Percentiles rank a stretch among this genome's conserved stretches.
Conservation (phyloP, 2,888 invertebrate species). For the Ditula angustiorana region DNA sequence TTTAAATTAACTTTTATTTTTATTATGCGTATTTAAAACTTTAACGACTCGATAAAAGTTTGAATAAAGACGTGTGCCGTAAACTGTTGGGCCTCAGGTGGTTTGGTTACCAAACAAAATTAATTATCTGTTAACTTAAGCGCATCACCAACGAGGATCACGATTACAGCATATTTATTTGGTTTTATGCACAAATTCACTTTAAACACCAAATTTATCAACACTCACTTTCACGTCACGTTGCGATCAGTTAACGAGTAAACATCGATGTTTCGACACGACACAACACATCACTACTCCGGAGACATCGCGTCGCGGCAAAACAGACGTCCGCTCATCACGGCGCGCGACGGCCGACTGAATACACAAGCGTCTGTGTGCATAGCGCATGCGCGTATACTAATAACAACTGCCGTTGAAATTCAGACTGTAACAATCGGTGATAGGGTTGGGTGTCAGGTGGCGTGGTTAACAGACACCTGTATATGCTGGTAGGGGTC, state of each 20-base stretch:
- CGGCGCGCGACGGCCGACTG: slow-evolving; percentile 66
- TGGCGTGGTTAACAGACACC: slow-evolving; percentile 64
- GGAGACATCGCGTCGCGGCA: slow-evolving; percentile 36
- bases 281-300: slow-evolving; percentile 59
- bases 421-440: slow-evolving; percentile 46
- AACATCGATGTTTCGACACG: slow-evolving; percentile 16
- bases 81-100: no score
- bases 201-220: neutral
- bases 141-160: no score
- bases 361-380: slow-evolving; percentile 52
- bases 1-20: slow-evolving; percentile 12
- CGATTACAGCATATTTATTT: no score
- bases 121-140: no score
- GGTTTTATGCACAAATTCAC: no score
- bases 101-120: no score
- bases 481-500: slow-evolving; percentile 74
- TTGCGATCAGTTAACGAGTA: neutral
- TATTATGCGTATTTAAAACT: slow-evolving; percentile 1
- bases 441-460: slow-evolving; percentile 48
- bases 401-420: slow-evolving; percentile 41
- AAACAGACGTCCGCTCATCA: slow-evolving; percentile 51
- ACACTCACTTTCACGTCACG: slow-evolving; percentile 10
- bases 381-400: slow-evolving; percentile 54
- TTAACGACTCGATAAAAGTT: no score
- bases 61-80: no score